phyloP scores from a whole-genome alignment of 92 coral and sea anemone genomes.

The Isaurus tuberculatus region DNA sequence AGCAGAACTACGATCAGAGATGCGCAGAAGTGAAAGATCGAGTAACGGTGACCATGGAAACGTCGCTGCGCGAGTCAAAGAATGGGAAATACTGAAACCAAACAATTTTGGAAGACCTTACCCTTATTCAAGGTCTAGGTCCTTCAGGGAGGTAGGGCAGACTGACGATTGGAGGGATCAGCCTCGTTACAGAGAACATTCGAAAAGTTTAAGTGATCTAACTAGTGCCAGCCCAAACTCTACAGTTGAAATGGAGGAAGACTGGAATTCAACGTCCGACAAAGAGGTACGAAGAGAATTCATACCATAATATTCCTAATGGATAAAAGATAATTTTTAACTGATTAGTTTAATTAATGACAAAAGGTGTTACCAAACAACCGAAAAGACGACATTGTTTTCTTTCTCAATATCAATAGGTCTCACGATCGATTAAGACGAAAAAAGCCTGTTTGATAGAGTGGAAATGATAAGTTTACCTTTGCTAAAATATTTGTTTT shows the following conservation, averaged over 20 bases:
- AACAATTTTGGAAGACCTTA: background rate
- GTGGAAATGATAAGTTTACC: too few relatives aligned
- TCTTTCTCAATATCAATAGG: too few relatives aligned
- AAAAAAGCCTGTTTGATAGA: too few relatives aligned
- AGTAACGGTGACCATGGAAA: constrained; percentile 26
- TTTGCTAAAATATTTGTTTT: too few relatives aligned
- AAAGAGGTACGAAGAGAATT: too few relatives aligned
- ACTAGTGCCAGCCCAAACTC: background rate
- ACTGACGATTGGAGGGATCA: background rate
- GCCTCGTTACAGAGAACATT: constrained; percentile 6
- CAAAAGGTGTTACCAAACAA: too few relatives aligned
- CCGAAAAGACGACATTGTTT: too few relatives aligned
- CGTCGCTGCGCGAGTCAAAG: constrained; percentile 33
- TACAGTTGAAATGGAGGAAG: background rate
- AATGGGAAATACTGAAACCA: constrained; percentile 30
- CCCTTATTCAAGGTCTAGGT: constrained; percentile 23
- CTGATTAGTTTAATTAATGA: too few relatives aligned
- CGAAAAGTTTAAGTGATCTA: constrained; percentile 17
- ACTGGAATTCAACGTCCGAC: background rate
- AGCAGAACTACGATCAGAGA: constrained; percentile 35
- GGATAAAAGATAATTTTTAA: too few relatives aligned
- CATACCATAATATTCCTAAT: too few relatives aligned
- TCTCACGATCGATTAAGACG: too few relatives aligned
- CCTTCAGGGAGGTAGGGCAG: constrained; percentile 12
- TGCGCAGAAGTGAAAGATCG: constrained; percentile 33